Base-by-base conservation (phyloP, 2,113 vertebrate genomes). In the Mustelus asterias region DNA sequence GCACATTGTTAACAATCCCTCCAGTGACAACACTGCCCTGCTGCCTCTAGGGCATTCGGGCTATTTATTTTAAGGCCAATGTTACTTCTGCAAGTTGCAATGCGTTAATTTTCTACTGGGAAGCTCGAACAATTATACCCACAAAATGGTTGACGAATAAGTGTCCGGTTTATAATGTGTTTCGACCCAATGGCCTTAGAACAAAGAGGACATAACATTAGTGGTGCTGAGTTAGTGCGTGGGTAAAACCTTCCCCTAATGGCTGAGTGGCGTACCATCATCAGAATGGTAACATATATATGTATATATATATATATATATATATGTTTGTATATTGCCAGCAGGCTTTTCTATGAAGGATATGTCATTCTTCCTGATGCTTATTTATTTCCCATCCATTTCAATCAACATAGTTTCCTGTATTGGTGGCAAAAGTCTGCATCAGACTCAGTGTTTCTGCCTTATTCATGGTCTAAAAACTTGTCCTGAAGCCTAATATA, bases 381-480 rank as follows among this genome's bases (percentile, higher is more conserved):
- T 80, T 92, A 65, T 93, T 67, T 93, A 93, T 93, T 93, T 93
- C 63, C 60, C 60, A 93, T 65, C 9, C 89, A 93, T 90, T 90
- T 90, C 44, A 90, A 4, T 90, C 88, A 60, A 60, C 54, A 7
- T 89, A n/a, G 14, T 65, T 93, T 24, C 89, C 89, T 65, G 60
- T 33, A 83, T n/a, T 92, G 89, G 33, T 92, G 60, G 58, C 89
- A 92, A 65, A 33, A 92, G 89, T 92, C 89, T 92, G 89, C 89
- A 65, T 93, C 89, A 93, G 89, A 93, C 89, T 93, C 33, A 37
- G 89, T 93, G 60, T 93, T 37, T 65, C 89, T 67, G 89, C 89
- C 63, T 93, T 65, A 92, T 37, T 20, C 89, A 65, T 33, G 63
- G 20, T 90, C 54, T 13, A 92, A 92, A 92, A 33, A 65, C 29